Evolutionary conservation across 2,113 vertebrate genomes (phyloP).

Genomic region (Hymenochirus boettgeri): DNA sequence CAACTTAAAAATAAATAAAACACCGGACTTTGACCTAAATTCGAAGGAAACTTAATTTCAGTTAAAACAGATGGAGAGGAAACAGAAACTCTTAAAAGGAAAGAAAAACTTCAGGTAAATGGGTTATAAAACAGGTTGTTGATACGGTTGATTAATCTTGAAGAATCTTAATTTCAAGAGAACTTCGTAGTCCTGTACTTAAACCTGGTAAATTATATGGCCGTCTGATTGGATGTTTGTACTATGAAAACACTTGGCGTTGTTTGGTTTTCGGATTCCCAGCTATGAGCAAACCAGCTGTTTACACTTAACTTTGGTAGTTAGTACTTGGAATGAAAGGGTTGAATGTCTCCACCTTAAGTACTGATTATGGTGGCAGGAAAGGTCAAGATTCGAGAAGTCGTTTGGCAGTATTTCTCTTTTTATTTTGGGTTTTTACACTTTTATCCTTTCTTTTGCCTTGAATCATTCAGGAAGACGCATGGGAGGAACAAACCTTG

Average conservation of each 20-base stretch:
- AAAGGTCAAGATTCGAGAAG: too few species aligned
- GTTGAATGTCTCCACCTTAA: too few species aligned
- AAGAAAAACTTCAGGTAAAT: conserved; percentile 47
- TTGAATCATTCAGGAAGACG: too few species aligned
- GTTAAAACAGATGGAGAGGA: neutral
- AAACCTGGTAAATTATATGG: conserved; percentile 72
- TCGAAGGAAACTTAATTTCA: too few species aligned
- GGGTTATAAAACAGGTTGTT: conserved; percentile 60
- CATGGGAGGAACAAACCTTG: too few species aligned
- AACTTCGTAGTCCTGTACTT: conserved; percentile 69
- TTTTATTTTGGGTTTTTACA: too few species aligned
- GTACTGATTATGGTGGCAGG: too few species aligned
- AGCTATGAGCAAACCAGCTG: conserved; percentile 70
- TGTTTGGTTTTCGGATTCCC: conserved; percentile 75
- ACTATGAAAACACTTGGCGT: conserved; percentile 67
- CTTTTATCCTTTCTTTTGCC: too few species aligned
- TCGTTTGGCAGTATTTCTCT: too few species aligned
- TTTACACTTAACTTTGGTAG: conserved; percentile 71
- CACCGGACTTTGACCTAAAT: too few species aligned
- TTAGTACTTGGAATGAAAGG: conserved; percentile 71
- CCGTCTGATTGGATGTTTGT: conserved; percentile 73
- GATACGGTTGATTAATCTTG: conserved; percentile 56
- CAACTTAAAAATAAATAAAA: too few species aligned
- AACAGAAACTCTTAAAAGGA: conserved; percentile 25
- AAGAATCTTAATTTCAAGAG: conserved; percentile 67